Base-by-base conservation (phyloP, 2,888 invertebrate genomes). In the Lepidochrysops patricia region DNA sequence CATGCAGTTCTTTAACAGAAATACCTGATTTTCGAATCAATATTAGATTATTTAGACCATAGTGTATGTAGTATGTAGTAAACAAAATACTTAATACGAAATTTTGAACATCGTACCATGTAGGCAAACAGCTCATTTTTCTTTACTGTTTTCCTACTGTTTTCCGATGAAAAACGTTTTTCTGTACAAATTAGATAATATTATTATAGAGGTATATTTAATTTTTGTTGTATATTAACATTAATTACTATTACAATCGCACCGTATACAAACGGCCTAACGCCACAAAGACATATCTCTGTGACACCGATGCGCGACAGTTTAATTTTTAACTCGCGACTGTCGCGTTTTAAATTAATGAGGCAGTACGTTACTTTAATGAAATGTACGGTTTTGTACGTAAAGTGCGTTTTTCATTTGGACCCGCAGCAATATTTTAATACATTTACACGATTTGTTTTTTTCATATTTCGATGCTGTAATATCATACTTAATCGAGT, bases 251-350 rank as follows among this genome's bases (percentile, higher is more conserved):
- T 25, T 2, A 54, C 54, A 26, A 50, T 9, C 50, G 29, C 32
- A 52, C 15, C 15, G 29, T 43, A 19, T 50, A 60, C 25, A 57
- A 7, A 6, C 32, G 29, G 37, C 64, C 60, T 65, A 57, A 62
- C 50, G 32, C 61, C 50, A 58, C 50, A 58, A 57, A 58, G 63
- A 66, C 66, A 67, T 65, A 70, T 69, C 68, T 68, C 62, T 65
- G 64, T 63, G 67, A 65, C 68, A 65, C 63, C 62, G 64, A 66
- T 62, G 62, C 62, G 57, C 60, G 68, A 64, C 61, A 62, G 64
- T 66, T 66, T 67, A 70, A 69, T 72, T 72, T 73, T 73, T 72
- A 71, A 72, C 69, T 66, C 63, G 61, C 60, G 62, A 62, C 66
- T 64, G 68, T 66, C 68, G 64, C 60, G 65, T 64, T 62, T 62